These are phyloP conservation scores for Microctonus brassicae DNA, from an alignment of 2,888 invertebrate genomes.

Conservation along the genomic window DNA sequence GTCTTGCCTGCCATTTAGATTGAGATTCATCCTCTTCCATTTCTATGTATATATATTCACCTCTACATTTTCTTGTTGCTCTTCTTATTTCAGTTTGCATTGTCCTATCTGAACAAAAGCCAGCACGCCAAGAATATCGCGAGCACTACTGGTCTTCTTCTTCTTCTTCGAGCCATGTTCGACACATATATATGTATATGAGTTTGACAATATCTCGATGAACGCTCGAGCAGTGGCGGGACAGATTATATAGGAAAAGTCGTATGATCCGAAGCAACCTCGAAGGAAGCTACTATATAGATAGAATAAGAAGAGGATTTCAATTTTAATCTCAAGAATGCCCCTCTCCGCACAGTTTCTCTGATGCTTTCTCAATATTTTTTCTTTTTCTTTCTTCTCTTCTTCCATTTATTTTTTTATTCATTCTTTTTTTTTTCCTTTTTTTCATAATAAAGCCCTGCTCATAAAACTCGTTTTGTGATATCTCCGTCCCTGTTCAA, in stretches of 20 bases:
- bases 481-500: slow-evolving; percentile 29
- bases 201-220: slow-evolving; percentile 57
- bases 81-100: slow-evolving; percentile 22
- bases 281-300: slow-evolving; percentile 1
- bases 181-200: neutral
- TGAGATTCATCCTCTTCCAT: slow-evolving; percentile 53
- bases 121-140: slow-evolving; percentile 22
- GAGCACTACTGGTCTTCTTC: slow-evolving; percentile 42
- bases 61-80: slow-evolving; percentile 25
- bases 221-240: slow-evolving; percentile 47
- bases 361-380: neutral
- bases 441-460: slow-evolving; percentile 23
- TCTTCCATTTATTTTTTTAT: slow-evolving; percentile 10
- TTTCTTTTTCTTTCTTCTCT: neutral
- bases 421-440: slow-evolving; percentile 12
- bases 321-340: slow-evolving; percentile 36
- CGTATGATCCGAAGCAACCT: slow-evolving; percentile 29
- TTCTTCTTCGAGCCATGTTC: slow-evolving; percentile 45
- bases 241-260: slow-evolving; percentile 36
- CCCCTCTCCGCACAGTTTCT: slow-evolving; percentile 5
- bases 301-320: slow-evolving; percentile 19
- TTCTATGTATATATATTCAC: neutral
- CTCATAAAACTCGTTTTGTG: slow-evolving; percentile 31
- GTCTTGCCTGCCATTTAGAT: slow-evolving; percentile 57
- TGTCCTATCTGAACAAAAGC: slow-evolving; percentile 22